phyloP scores from a whole-genome alignment of 2,888 invertebrate species.

The Oscheius sp. region DNA sequence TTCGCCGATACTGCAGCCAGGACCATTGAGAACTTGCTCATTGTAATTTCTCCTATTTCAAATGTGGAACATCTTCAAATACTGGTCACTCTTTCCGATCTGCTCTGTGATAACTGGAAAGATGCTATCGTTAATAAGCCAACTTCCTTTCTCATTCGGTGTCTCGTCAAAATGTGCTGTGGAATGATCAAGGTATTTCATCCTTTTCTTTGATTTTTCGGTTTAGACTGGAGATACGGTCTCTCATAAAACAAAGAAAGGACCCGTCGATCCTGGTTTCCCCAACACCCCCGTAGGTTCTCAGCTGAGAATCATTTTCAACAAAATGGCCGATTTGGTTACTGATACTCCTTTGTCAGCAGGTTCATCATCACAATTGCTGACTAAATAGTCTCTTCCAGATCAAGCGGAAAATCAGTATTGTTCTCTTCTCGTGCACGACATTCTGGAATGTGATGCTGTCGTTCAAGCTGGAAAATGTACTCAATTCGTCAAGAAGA shows the following conservation, averaged over 20 bases:
- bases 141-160: slow-evolving; percentile 45
- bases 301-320: slow-evolving; percentile 16
- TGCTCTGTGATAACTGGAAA: slow-evolving; percentile 50
- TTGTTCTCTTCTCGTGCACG: slow-evolving; percentile 47
- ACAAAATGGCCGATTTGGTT: slow-evolving; percentile 20
- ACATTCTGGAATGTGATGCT: slow-evolving; percentile 41
- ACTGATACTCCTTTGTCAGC: neutral
- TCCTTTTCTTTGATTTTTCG: neutral
- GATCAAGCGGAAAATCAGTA: slow-evolving; percentile 34
- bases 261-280: neutral
- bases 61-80: slow-evolving; percentile 44
- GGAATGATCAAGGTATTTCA: slow-evolving; percentile 38
- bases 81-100: slow-evolving; percentile 42
- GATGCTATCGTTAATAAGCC: slow-evolving; percentile 41
- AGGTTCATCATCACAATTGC: neutral
- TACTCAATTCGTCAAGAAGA: slow-evolving; percentile 1
- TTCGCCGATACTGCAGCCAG: slow-evolving; percentile 51
- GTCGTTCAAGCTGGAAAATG: slow-evolving; percentile 8
- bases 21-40: slow-evolving; percentile 55
- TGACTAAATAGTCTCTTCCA: neutral
- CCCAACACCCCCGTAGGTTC: neutral
- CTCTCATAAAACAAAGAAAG: neutral
- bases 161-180: slow-evolving; percentile 43
- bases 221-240: neutral
- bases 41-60: slow-evolving; percentile 41